phyloP scores from a whole-genome alignment of 2,797 vertebrate genomes.

The Potorous gilbertii region DNA sequence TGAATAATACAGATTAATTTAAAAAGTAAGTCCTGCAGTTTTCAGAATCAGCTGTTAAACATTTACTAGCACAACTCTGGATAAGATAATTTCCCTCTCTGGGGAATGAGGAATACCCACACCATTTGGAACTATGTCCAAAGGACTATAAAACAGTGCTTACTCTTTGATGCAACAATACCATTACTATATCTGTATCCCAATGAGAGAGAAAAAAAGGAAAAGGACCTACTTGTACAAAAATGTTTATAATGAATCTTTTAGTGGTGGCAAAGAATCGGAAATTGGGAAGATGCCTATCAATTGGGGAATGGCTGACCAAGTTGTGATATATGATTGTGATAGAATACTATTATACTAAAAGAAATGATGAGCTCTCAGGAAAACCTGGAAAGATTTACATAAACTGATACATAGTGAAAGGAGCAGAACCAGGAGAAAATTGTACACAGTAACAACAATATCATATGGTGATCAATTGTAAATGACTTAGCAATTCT shows the following conservation, averaged over 20 bases:
- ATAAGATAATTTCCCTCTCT: neutral
- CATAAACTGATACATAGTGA: neutral
- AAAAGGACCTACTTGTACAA: neutral
- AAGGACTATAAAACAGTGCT: too few species aligned
- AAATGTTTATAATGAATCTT: neutral
- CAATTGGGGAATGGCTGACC: neutral
- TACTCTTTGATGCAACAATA: neutral
- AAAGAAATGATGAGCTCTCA: neutral
- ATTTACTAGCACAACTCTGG: neutral
- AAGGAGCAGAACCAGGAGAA: neutral
- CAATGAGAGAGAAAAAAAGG: neutral
- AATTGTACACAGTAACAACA: neutral
- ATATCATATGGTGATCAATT: neutral
- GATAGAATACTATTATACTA: neutral
- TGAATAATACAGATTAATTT: neutral
- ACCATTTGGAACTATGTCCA: too few species aligned
- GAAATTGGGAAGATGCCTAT: neutral
- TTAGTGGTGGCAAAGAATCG: neutral
- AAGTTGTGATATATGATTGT: neutral
- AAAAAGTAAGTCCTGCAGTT: neutral
- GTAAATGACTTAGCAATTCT: neutral
- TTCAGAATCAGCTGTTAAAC: neutral
- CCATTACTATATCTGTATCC: neutral
- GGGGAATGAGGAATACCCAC: too few species aligned
- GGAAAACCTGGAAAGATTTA: neutral